Base-by-base conservation (phyloP, 2,113 vertebrate genomes). In the Scomber scombrus region DNA sequence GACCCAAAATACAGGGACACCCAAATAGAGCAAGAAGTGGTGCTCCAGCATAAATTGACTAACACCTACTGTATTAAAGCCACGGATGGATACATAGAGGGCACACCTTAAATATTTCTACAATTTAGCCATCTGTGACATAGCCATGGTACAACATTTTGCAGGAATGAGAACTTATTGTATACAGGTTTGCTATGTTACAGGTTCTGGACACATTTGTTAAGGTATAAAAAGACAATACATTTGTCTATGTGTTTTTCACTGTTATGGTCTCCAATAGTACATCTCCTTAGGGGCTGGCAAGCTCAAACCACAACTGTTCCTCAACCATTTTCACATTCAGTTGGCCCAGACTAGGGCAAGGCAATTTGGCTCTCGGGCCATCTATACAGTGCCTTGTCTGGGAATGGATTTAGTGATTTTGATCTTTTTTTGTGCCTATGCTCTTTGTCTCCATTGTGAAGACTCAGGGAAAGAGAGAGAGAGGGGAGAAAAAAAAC, bases 391-490 rank as follows among this genome's bases (percentile, higher is more conserved):
- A 91, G 87, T 88, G 85, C 82, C 85, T 90, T 64, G 87, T 88
- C 91, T 91, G 89, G 83, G 90, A 93, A 91, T 90, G 89, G 90
- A 93, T 92, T 94, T 87, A 88, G 89, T 88, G 91, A 94, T 94
- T 93, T 78, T 85, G 90, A 93, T 93, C 92, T 93, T 88, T 55
- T 89, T 82, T 71, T 89, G 81, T 90, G 88, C 80, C 81, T 78
- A 76, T 81, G 82, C 78, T 93, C 92, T 94, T 95, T 94, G 91
- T 94, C 91, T 93, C 91, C 90, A 94, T 95, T 95, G 94, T 95
- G 87, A 91, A 81, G 89, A 90, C 90, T 91, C 79, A 52, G 81
- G 75, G 82, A 92, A 86, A 86, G 78, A 90, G 80, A 87, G 64
- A 77, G 63, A 75, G 77, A 63, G 19, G 31, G 58, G 60, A 56